Evolutionary conservation across 2,113 vertebrate species (phyloP), one percentile per base, ranked within the genome.

Genomic region (Ophthalmolycus amberensis): DNA sequence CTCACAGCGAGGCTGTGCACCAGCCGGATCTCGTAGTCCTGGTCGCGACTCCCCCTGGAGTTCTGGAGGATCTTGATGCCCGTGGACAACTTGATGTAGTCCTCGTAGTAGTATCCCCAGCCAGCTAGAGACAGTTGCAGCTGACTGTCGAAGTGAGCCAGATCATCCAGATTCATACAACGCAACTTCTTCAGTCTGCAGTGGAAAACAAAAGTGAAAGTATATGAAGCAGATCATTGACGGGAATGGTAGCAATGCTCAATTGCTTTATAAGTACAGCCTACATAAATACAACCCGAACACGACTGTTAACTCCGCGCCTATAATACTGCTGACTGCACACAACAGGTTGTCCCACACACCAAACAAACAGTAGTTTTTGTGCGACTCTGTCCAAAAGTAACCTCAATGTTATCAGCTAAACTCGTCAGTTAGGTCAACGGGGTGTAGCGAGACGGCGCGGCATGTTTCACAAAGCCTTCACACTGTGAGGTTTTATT

Each of bases 81-180:
- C 2, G 94, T 95, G 2, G 95, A 95, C 64, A 96, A 80, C 81
- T 92, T 95, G 69, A 95, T 91, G 91, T 95, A 96, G 83, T 96
- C 95, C 79, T 95, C 94, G 91, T 96, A 95, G 88, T 95, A 95
- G 90, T 95, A 95, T 54, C 95, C 94, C 95, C 95, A 95, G 42
- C 94, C 92, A 71, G 95, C 94, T 79, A 95, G 78, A 64, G 95
- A 95, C 32, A 95, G 92, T 85, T 95, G 95, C 86, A 95, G 92
- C 69, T 95, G 93, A 88, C 93, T 92, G 92, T 95, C 95, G 78
- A 96, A 95, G 80, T 94, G 91, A 34, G 95, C 92, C 40, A 96
- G 92, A 70, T 96, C 95, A 92, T 95, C 95, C 81, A 96, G 91
- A 87, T 94, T 96, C 79, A 83, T 85, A 82, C 94, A 96, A 82